These are phyloP conservation scores for Phalacrocorax aristotelis DNA, from an alignment of 2,113 vertebrate species.

Conservation along the genomic window DNA sequence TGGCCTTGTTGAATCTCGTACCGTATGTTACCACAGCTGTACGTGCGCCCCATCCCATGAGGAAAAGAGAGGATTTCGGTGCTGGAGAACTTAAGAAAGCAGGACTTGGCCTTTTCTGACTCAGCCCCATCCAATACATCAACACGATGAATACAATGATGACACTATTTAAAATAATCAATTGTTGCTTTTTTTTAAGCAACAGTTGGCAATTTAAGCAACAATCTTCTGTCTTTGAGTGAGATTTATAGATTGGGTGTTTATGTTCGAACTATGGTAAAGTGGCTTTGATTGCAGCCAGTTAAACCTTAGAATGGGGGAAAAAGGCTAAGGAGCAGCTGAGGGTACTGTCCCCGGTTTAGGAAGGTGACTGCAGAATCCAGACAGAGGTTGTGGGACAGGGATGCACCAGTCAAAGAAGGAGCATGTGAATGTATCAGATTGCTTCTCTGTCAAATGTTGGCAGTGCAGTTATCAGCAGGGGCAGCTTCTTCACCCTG, in stretches of 20 bases:
- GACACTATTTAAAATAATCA: accelerated
- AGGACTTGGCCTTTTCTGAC: not conserved
- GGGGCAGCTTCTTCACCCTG: not conserved
- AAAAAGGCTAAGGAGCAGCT: not conserved
- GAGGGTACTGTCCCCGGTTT: not conserved
- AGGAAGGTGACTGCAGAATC: not conserved
- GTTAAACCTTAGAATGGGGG: not conserved
- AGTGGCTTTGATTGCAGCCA: not conserved
- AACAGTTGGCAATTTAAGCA: not conserved
- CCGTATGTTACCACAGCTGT: not conserved
- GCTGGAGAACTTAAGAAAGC: not conserved
- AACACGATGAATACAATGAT: accelerated
- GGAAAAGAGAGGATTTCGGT: not conserved
- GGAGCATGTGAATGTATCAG: not conserved
- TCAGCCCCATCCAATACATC: not conserved
- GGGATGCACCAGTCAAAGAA: too few relatives aligned
- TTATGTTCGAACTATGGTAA: not conserved
- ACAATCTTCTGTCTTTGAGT: accelerated
- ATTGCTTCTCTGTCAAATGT: not conserved
- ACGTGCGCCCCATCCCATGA: accelerated
- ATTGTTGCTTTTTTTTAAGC: not conserved
- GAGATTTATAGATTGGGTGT: not conserved
- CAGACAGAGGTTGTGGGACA: not conserved
- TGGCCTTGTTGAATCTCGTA: too few relatives aligned
- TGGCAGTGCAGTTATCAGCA: not conserved